These are phyloP conservation scores for Drosophila pachea DNA, from an alignment of 1,140 invertebrate genomes.

Conservation along the genomic window DNA sequence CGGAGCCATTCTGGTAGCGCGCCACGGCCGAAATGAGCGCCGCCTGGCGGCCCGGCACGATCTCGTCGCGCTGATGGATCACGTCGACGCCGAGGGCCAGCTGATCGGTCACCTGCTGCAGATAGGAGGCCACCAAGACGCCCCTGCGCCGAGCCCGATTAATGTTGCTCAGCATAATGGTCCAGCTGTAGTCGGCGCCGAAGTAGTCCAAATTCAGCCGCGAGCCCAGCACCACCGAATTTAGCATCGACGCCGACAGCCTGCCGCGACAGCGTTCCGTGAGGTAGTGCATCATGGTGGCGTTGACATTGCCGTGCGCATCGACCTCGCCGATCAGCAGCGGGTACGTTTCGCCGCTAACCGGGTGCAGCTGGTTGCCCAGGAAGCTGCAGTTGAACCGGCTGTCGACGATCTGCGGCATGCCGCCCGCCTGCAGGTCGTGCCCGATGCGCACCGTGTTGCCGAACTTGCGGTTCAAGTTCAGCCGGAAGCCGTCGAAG, in stretches of 20 bases:
- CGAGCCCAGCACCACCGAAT: not conserved
- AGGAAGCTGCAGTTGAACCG: constrained; percentile 21
- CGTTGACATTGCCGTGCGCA: constrained; percentile 20
- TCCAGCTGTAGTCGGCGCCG: constrained; percentile 19
- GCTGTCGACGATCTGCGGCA: not conserved
- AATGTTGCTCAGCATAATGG: constrained; percentile 27
- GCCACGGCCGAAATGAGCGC: constrained; percentile 21
- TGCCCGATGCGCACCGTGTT: constrained; percentile 20
- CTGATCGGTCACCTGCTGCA: constrained; percentile 26
- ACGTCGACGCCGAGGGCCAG: constrained; percentile 34
- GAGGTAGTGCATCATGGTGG: constrained; percentile 15
- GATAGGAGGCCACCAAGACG: constrained; percentile 30
- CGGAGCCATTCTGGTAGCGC: constrained; percentile 22
- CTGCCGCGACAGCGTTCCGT: constrained; percentile 14
- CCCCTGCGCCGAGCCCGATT: constrained; percentile 11
- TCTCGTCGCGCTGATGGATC: constrained; percentile 30
- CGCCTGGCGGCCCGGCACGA: constrained; percentile 19
- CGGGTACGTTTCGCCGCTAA: constrained; percentile 20
- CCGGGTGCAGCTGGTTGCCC: not conserved
- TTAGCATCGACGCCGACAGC: not conserved
- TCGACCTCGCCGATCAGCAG: constrained; percentile 24
- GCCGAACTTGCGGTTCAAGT: not conserved
- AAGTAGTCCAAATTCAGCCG: constrained; percentile 25
- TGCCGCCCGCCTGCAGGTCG: constrained; percentile 6
- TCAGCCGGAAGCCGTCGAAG: constrained; percentile 37